Evolutionary conservation across 2,888 invertebrate species (phyloP).

Genomic region (Sycophila texana): DNA sequence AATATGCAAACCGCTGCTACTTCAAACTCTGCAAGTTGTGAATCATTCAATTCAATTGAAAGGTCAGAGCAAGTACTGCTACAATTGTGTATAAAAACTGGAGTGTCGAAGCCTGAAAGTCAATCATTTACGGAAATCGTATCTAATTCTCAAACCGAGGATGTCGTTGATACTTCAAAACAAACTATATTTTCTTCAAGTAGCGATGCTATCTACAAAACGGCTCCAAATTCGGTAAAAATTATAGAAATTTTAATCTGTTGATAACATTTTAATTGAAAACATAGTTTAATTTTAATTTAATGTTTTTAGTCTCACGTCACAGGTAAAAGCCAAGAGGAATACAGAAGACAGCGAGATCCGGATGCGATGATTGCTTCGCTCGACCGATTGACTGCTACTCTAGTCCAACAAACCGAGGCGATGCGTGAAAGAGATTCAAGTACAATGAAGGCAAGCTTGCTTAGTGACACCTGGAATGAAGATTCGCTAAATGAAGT

Average conservation of each 20-base stretch:
- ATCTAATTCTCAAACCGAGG: background rate
- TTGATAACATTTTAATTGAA: background rate
- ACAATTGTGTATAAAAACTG: constrained; percentile 64
- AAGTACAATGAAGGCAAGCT: constrained; percentile 73
- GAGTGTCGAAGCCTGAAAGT: constrained; percentile 38
- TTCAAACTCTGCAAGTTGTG: constrained; percentile 64
- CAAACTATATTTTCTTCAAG: background rate
- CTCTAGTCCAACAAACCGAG: constrained; percentile 81
- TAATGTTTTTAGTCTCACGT: constrained; percentile 31
- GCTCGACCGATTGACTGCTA: constrained; percentile 81
- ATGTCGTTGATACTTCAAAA: constrained; percentile 12
- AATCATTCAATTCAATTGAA: constrained; percentile 70
- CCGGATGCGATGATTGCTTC: constrained; percentile 84
- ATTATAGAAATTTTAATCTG: background rate
- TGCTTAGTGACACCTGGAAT: constrained; percentile 82
- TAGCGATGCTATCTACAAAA: constrained; percentile 10
- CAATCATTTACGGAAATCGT: background rate
- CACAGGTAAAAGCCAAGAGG: constrained; percentile 63
- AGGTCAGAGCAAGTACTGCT: constrained; percentile 68
- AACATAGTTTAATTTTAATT: background rate
- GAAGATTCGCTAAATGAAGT: constrained; percentile 88
- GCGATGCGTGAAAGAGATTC: constrained; percentile 77
- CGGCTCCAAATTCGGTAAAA: constrained; percentile 26
- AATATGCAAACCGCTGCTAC: constrained; percentile 41
- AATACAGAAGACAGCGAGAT: constrained; percentile 78